These are phyloP conservation scores for Torymus texanus DNA, from an alignment of 2,888 invertebrate species.

Conservation along the genomic window DNA sequence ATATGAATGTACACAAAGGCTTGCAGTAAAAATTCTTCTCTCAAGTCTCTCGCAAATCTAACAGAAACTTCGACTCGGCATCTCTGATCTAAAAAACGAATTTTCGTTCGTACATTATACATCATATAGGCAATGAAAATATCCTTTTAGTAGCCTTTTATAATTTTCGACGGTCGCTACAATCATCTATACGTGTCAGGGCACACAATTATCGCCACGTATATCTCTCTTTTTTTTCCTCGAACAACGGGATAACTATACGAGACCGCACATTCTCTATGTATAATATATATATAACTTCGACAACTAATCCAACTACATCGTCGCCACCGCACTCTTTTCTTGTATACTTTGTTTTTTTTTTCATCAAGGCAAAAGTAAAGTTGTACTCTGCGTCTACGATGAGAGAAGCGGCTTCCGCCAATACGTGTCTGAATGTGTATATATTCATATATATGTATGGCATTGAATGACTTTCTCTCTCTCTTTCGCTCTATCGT, in stretches of 20 bases:
- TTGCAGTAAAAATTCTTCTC: too few species aligned
- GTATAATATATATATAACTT: too few species aligned
- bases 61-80: too few species aligned
- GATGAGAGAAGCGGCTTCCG: slow-evolving; percentile 20
- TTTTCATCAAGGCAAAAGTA: slow-evolving; percentile 3
- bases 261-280: background rate
- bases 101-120: too few species aligned
- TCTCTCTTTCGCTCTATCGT: background rate
- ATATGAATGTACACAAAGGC: too few species aligned
- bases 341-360: background rate
- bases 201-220: background rate
- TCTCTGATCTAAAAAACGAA: too few species aligned
- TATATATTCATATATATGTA: slow-evolving; percentile 18
- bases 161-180: background rate
- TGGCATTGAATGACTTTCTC: slow-evolving; percentile 37
- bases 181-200: background rate
- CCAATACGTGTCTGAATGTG: background rate
- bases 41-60: too few species aligned
- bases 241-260: slow-evolving; percentile 6
- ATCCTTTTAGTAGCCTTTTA: background rate
- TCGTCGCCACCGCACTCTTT: slow-evolving; percentile 21
- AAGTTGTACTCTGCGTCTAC: slow-evolving; percentile 27
- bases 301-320: background rate
- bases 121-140: too few species aligned
- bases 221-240: background rate